Evolutionary conservation across 2,797 vertebrate species (phyloP).

Genomic region (Trematomus bernacchii): DNA sequence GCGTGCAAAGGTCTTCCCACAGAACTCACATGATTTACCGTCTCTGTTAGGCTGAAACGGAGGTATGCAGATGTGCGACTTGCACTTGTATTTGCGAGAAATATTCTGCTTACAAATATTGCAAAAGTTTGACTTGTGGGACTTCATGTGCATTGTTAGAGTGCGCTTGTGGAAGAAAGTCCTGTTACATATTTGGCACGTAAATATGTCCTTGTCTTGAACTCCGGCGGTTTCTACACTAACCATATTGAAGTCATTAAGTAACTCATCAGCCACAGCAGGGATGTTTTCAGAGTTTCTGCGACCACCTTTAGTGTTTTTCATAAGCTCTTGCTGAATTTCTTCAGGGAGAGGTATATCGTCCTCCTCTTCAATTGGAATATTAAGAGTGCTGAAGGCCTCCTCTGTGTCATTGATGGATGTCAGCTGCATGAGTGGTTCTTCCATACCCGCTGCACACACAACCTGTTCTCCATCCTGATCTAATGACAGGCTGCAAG

Average conservation of each 20-base stretch:
- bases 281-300: slow-evolving; percentile 26
- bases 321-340: slow-evolving; percentile 40
- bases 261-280: slow-evolving; percentile 20
- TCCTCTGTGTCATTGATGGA: slow-evolving; percentile 45
- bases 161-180: slow-evolving; percentile 74
- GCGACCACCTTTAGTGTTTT: slow-evolving; percentile 6
- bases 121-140: slow-evolving; percentile 75
- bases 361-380: slow-evolving; percentile 69
- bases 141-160: slow-evolving; percentile 77
- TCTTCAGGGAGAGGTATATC: slow-evolving; percentile 62
- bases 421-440: slow-evolving; percentile 45
- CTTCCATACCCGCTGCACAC: slow-evolving; percentile 38
- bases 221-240: slow-evolving; percentile 13
- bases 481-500: slow-evolving; percentile 41
- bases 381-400: slow-evolving; percentile 59
- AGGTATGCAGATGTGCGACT: slow-evolving; percentile 69
- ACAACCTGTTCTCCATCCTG: slow-evolving; percentile 29
- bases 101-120: slow-evolving; percentile 74
- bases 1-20: slow-evolving; percentile 78
- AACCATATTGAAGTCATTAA: slow-evolving; percentile 36
- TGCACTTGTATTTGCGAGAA: slow-evolving; percentile 54
- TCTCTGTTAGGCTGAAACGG: slow-evolving; percentile 7
- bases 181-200: slow-evolving; percentile 70
- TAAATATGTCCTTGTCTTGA: slow-evolving; percentile 47
- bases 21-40: slow-evolving; percentile 68